Base-by-base conservation (phyloP, 2,888 invertebrate genomes). In the Nephrotoma flavescens region DNA sequence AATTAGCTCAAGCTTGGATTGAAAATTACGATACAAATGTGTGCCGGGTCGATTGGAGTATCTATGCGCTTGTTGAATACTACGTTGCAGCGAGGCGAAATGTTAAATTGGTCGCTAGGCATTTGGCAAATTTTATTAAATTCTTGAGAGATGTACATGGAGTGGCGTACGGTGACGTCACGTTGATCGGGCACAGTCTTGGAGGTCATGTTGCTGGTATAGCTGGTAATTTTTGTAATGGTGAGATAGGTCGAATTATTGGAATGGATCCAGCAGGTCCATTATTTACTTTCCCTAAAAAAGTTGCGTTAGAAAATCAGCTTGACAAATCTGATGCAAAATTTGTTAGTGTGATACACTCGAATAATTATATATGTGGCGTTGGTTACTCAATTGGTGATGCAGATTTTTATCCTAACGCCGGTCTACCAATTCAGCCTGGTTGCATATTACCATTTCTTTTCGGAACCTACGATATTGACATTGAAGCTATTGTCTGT, bases 231-330 rank as follows among this genome's bases (percentile, higher is more conserved):
- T 89, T 89, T 71, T 88, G 91, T 2, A 88, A 89, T 41, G 90
- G 91, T 0, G 87, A 89, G 87, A 88, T 91, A 84, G 91, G 91
- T 87, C 90, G 91, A 88, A 91, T 91, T 87, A 91, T 91, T 87
- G 91, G 91, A 6, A 88, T 91, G 86, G 91, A 91, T 89, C 92
- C 91, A 83, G 91, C 92, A 2, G 91, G 91, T 7, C 92, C 92
- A 9, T 88, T 91, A 6, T 91, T 92, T 87, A 90, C 91, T 0
- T 86, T 91, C 87, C 91, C 91, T 0, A 89, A 90, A 0, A 90
- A 89, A 15, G 90, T 91, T 9, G 89, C 90, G 15, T 85, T 89
- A 31, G 88, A 89, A 86, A 90, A 90, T 87, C 89, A 91, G 1
- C 86, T 91, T 42, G 92, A 91, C 87, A 87, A 88, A 52, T 89